Percentiles rank a stretch among this genome's conserved stretches.
Conservation (phyloP, 2,888 invertebrate species). For the Cryptophagus acutangulus region DNA sequence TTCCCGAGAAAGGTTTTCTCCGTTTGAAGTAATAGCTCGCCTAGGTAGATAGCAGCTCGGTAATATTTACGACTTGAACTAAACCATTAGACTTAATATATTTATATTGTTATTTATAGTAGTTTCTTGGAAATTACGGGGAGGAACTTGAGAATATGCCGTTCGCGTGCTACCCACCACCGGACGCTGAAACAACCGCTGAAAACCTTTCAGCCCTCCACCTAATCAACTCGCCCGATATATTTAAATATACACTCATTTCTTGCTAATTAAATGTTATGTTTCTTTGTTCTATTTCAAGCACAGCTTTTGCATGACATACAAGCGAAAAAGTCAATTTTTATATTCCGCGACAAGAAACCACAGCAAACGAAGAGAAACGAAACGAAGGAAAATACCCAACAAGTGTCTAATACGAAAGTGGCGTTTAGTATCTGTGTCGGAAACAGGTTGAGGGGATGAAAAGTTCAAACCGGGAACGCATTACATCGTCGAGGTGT, state of each 20-base stretch:
- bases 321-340: no score
- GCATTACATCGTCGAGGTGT: no score
- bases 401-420: no score
- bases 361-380: no score
- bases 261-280: slow-evolving; percentile 21
- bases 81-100: slow-evolving; percentile 45
- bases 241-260: slow-evolving; percentile 26
- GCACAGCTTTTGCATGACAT: slow-evolving; percentile 5
- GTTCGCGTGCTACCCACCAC: slow-evolving; percentile 30
- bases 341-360: no score
- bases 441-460: no score
- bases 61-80: slow-evolving; percentile 44
- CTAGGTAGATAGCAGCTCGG: slow-evolving; percentile 27
- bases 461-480: no score
- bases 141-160: slow-evolving; percentile 29
- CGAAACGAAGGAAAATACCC: no score
- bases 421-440: no score
- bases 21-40: slow-evolving; percentile 18
- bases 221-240: slow-evolving; percentile 28
- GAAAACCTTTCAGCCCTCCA: slow-evolving; percentile 29
- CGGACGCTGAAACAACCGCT: slow-evolving; percentile 33
- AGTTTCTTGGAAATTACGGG: slow-evolving; percentile 40
- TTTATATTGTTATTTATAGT: slow-evolving; percentile 46
- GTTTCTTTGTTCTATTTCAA: slow-evolving; percentile 20
- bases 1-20: slow-evolving; percentile 36